A percentile compares a stretch with the other conserved stretches of the same genome.
Evolutionary conservation across 2,797 vertebrate genomes (phyloP).

Genomic region (Microchirus variegatus): DNA sequence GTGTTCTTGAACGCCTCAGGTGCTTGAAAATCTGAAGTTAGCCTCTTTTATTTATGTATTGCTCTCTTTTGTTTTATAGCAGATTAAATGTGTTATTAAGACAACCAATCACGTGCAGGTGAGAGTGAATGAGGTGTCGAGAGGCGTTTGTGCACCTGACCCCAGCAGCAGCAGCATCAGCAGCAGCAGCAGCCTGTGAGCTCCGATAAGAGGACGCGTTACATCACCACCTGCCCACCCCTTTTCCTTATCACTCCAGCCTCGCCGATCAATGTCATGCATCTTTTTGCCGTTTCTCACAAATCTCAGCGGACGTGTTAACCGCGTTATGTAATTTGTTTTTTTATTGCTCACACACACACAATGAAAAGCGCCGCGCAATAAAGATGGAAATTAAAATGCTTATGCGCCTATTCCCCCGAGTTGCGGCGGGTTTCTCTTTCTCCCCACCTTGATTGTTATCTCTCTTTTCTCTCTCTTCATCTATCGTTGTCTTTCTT

Average conservation of each 20-base stretch:
- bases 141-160: slow-evolving; percentile 9
- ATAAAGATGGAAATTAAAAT: slow-evolving; percentile 39
- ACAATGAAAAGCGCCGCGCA: slow-evolving; percentile 20
- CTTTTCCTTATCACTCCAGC: slow-evolving; percentile 20
- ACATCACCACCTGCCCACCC: slow-evolving; percentile 48
- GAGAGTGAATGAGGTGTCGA: slow-evolving; percentile 16
- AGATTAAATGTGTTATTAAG: background rate
- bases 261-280: slow-evolving; percentile 47
- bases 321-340: slow-evolving; percentile 37
- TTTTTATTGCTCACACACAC: slow-evolving; percentile 39
- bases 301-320: slow-evolving; percentile 38
- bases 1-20: no score
- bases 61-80: background rate
- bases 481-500: slow-evolving; percentile 5
- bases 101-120: slow-evolving; percentile 5
- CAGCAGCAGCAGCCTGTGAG: slow-evolving; percentile 39
- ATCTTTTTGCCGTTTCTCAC: slow-evolving; percentile 19
- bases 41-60: no score
- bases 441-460: slow-evolving; percentile 1
- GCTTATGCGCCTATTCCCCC: slow-evolving; percentile 5
- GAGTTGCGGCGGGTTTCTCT: slow-evolving; percentile 10
- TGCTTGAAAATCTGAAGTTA: no score
- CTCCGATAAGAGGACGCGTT: slow-evolving; percentile 34
- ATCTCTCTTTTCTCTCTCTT: background rate
- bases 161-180: slow-evolving; percentile 38